Evolutionary conservation across 2,797 vertebrate species (phyloP), one percentile per base, ranked within the genome.

Genomic region (Pangasius mekongensis): DNA sequence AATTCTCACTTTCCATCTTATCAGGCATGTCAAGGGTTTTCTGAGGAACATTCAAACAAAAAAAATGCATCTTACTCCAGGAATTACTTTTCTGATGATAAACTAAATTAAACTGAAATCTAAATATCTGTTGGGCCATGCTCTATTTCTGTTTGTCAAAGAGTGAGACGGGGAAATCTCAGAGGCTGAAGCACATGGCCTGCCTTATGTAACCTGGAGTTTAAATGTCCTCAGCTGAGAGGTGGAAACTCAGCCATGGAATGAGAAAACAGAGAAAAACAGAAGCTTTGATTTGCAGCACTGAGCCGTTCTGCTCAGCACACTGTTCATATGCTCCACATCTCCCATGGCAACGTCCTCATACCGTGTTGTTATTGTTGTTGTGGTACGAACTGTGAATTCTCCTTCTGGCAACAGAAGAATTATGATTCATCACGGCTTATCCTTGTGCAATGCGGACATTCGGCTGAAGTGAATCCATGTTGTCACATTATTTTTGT

Each of bases 181-280:
- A 9, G 39, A 52, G n/a, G 47, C 52, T 58, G 64, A 88, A 71
- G 54, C 52, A 77, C 27, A n/a, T 1, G 24, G 80, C n/a, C 62
- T 84, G 74, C 43, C 5, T 87, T 88, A 90, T 88, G 58, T 85
- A 90, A 90, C 60, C 18, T 64, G 47, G 49, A 83, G 77, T 77
- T 84, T 87, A 82, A 36, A 80, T 80, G 73, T 33, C 81, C 80
- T 87, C 33, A 86, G 69, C 71, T 83, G 78, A 87, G 47, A 83
- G 60, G 60, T 89, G 60, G 49, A 86, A 87, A 78, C 49, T 84
- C 62, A 84, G 81, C 62, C 52, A 74, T 62, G 81, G 80, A 80
- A 71, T 87, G 73, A 84, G 39, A 76, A 81, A 86, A 82, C 83
- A 80, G 36, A 82, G 49, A 58, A 58, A 78, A 67, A 60, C n/a